Percentiles rank a stretch among this genome's conserved stretches.
Evolutionary conservation across 2,113 vertebrate species (phyloP).

Genomic region (Onychostoma macrolepis): DNA sequence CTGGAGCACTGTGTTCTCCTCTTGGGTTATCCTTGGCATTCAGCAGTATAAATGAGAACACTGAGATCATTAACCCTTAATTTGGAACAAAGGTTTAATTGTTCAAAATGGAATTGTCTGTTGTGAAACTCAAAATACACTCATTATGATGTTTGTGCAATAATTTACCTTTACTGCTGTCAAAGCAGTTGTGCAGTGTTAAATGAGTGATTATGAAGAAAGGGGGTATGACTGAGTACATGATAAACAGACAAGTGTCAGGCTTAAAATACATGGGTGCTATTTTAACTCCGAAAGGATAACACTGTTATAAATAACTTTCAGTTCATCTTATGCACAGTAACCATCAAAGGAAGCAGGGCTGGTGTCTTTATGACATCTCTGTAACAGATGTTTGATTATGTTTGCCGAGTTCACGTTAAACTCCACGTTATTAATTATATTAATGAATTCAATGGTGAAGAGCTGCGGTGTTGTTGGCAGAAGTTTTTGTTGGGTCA

Average conservation of each 20-base stretch:
- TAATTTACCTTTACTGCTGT: slow-evolving; percentile 2
- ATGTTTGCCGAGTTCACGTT: neutral
- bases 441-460: neutral
- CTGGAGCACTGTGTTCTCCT: neutral
- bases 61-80: neutral
- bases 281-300: neutral
- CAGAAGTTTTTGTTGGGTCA: neutral
- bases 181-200: neutral
- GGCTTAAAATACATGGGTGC: neutral
- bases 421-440: neutral
- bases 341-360: neutral
- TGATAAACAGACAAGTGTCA: neutral
- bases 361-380: neutral
- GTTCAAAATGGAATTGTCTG: neutral
- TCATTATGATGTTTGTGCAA: slow-evolving; percentile 8
- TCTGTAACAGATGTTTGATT: neutral
- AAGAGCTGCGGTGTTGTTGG: neutral
- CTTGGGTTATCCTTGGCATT: neutral
- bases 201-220: neutral
- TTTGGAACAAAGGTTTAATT: neutral
- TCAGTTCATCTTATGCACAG: neutral
- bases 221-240: neutral
- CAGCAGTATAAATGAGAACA: neutral
- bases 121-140: neutral
- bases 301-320: neutral